Evolutionary conservation across 2,797 vertebrate species (phyloP).

Genomic region (Coluber constrictor): DNA sequence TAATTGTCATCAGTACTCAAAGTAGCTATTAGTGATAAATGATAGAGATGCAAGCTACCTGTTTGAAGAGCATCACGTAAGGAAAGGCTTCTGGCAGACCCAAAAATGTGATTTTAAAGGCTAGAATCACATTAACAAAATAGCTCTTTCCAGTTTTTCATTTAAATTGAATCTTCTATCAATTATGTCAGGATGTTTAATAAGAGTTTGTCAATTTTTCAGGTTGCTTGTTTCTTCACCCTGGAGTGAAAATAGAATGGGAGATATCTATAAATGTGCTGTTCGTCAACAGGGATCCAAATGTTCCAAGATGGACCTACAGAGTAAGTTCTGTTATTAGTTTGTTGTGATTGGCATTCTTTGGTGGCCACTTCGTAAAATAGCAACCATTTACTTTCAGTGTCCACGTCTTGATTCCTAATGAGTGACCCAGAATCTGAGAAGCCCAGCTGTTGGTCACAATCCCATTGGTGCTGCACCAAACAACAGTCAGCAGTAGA

Average conservation of each 20-base stretch:
- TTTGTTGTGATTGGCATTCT: not conserved
- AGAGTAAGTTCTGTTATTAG: conserved; percentile 69
- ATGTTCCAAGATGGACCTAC: conserved; percentile 82
- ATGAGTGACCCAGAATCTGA: not conserved
- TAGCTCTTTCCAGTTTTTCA: not conserved
- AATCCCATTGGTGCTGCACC: not conserved
- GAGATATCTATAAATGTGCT: conserved; percentile 86
- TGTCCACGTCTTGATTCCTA: not conserved
- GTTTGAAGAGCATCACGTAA: not conserved
- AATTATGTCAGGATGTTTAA: not conserved
- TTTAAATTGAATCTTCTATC: not conserved
- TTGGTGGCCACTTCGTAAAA: not conserved
- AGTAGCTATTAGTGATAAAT: not conserved
- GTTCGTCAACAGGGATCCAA: conserved; percentile 61
- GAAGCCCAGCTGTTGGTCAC: not conserved
- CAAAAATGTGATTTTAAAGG: not conserved
- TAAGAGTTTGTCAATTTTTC: conserved; percentile 30
- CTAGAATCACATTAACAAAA: not conserved
- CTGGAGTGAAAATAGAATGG: conserved; percentile 86
- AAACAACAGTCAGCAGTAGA: not conserved
- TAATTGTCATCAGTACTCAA: not conserved
- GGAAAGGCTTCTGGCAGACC: not conserved
- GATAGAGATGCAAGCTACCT: not conserved
- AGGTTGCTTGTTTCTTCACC: conserved; percentile 90
- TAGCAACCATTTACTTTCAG: not conserved